Percentiles rank a stretch among this genome's conserved stretches.
phyloP scores from a whole-genome alignment of 2,888 invertebrate species.

The Orchesella flavescens region DNA sequence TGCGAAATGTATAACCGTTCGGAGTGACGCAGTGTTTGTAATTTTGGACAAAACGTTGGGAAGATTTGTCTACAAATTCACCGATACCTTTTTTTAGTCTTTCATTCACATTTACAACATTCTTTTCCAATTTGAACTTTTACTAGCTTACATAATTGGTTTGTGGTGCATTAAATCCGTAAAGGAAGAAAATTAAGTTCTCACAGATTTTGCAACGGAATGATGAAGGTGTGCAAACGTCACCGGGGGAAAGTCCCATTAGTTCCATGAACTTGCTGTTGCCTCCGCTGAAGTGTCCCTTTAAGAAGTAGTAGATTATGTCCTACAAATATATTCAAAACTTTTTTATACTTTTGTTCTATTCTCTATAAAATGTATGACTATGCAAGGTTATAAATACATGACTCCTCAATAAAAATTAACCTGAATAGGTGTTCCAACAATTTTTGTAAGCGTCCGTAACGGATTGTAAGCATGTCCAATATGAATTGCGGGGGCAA shows the following conservation, averaged over 20 bases:
- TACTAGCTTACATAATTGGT: conserved; percentile 30
- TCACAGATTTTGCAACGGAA: conserved; percentile 38
- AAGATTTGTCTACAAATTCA: conserved; percentile 37
- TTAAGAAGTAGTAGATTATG: conserved; percentile 16
- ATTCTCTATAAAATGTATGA: neutral
- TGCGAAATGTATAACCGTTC: conserved; percentile 42
- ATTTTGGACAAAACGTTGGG: conserved; percentile 47
- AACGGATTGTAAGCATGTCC: conserved; percentile 46
- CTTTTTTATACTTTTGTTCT: too few species aligned
- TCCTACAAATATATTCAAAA: conserved; percentile 8
- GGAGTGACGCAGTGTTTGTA: conserved; percentile 18
- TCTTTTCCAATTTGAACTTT: neutral
- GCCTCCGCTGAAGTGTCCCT: conserved; percentile 49
- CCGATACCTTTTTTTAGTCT: neutral
- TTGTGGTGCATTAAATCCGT: conserved; percentile 42
- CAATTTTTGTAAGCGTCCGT: conserved; percentile 23
- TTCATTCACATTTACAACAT: neutral
- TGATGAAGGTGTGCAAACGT: conserved; percentile 25
- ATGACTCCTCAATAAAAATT: neutral
- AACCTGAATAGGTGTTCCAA: conserved; percentile 49
- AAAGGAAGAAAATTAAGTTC: conserved; percentile 30
- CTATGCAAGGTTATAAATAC: neutral
- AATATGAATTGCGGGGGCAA: conserved; percentile 36
- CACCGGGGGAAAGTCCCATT: conserved; percentile 21
- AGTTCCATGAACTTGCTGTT: neutral